These are phyloP conservation scores for Neoarius graeffei DNA, from an alignment of 2,113 vertebrate genomes.

Conservation along the genomic window DNA sequence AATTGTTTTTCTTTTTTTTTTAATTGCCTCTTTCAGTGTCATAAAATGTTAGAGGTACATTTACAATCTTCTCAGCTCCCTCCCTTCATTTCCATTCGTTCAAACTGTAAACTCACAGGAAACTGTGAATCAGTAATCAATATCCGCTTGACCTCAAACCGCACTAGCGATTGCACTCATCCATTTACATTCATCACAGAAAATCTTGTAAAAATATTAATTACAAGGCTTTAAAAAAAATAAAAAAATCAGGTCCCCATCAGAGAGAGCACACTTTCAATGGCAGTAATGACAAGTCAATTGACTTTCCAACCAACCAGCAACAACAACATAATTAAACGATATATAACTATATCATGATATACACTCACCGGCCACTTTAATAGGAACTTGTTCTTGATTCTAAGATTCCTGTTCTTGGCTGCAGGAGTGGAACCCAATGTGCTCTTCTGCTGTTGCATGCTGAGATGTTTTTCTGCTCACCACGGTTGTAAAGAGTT, in stretches of 20 bases:
- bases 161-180: neutral
- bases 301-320: neutral
- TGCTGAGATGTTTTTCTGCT: too few species aligned
- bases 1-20: neutral
- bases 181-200: neutral
- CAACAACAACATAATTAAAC: neutral
- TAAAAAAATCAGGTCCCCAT: neutral
- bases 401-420: too few species aligned
- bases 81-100: neutral
- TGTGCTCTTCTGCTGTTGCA: too few species aligned
- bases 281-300: neutral
- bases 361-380: neutral
- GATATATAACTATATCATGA: neutral
- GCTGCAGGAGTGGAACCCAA: too few species aligned
- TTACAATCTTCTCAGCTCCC: neutral
- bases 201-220: neutral
- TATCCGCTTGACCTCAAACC: neutral
- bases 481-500: too few species aligned
- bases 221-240: neutral
- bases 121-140: neutral
- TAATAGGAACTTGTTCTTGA: neutral
- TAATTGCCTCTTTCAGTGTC: neutral
- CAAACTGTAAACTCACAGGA: neutral
- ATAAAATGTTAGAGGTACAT: neutral
- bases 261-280: neutral